These are phyloP conservation scores for Euwallacea fornicatus DNA, from an alignment of 1,140 invertebrate species.

Conservation along the genomic window DNA sequence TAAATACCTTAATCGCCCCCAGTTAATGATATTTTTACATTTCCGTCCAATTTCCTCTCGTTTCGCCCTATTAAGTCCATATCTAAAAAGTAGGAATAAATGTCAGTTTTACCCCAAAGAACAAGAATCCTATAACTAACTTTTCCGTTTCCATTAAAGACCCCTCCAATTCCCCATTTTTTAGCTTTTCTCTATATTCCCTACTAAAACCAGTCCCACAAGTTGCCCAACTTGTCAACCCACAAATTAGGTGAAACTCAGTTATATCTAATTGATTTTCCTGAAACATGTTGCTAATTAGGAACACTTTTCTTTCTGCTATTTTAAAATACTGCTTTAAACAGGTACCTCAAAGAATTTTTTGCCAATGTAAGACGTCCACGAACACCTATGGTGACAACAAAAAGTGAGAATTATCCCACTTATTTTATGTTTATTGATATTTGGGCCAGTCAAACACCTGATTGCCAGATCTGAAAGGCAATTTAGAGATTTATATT, in stretches of 20 bases:
- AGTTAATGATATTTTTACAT: conserved; percentile 76
- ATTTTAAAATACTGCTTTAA: neutral
- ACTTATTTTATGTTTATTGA: conserved; percentile 51
- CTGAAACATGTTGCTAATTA: conserved; percentile 46
- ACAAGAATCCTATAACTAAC: conserved; percentile 9
- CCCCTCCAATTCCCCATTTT: conserved; percentile 25
- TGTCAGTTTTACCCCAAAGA: no score
- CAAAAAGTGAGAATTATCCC: conserved; percentile 80
- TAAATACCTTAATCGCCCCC: conserved; percentile 70
- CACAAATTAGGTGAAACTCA: conserved; percentile 77
- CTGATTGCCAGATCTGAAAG: conserved; percentile 69
- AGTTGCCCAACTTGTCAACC: conserved; percentile 83
- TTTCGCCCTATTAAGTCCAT: conserved; percentile 50
- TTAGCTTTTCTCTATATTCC: conserved; percentile 40
- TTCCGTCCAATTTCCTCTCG: conserved; percentile 68
- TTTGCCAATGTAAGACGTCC: conserved; percentile 69
- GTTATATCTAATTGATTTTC: conserved; percentile 59
- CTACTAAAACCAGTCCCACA: conserved; percentile 67
- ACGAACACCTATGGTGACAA: conserved; percentile 83
- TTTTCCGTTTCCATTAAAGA: conserved; percentile 20
- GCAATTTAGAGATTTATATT: no score
- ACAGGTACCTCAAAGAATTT: conserved; percentile 58
- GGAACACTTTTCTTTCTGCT: neutral
- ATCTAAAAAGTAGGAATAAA: conserved; percentile 28
- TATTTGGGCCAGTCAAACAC: conserved; percentile 60